Evolutionary conservation across 2,797 vertebrate genomes (phyloP), one percentile per base, ranked within the genome.

Genomic region (Hippopotamyrus pictus): DNA sequence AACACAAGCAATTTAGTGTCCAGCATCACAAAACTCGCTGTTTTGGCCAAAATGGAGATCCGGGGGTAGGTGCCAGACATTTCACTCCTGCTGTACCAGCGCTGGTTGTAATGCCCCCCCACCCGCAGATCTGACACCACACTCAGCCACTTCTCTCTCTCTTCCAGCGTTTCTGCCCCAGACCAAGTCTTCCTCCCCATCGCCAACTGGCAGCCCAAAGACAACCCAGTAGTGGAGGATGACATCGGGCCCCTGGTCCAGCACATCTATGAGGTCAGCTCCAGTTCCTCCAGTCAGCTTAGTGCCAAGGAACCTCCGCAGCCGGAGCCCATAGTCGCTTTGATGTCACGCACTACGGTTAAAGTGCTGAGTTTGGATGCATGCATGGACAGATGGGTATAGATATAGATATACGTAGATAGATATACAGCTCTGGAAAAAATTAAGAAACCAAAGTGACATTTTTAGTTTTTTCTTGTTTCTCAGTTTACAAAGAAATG

Each of bases 171-270:
- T 0, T 98, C 98, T 0, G 97, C 96, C 62, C 98, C 98, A 17
- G 96, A 96, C 92, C 97, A 99, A 92, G 95, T 99, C 86, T 97
- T 99, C 92, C 96, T 99, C 87, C 98, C 98, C 9, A 97, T 99
- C 88, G 95, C 97, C 87, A 99, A 98, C 73, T 99, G 98, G 98
- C 96, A 97, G 89, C 93, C 95, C 0, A 97, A 96, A 93, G 95
- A 96, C 12, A 95, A 94, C 69, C 96, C 97, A 0, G 93, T 96
- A 90, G 93, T 95, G 0, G 97, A 96, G 91, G 98, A 98, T 3
- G 98, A 99, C 50, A 96, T 99, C 14, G 98, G 98, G 1, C 98
- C 98, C 1, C 94, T 97, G n/a, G 97, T 99, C 86, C 94, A 97
- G 51, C 98, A 98, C 29, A 96, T 98, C 91, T 99, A 98, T 22